Evolutionary conservation across 2,113 vertebrate genomes (phyloP).

Genomic region (Larimichthys crocea): DNA sequence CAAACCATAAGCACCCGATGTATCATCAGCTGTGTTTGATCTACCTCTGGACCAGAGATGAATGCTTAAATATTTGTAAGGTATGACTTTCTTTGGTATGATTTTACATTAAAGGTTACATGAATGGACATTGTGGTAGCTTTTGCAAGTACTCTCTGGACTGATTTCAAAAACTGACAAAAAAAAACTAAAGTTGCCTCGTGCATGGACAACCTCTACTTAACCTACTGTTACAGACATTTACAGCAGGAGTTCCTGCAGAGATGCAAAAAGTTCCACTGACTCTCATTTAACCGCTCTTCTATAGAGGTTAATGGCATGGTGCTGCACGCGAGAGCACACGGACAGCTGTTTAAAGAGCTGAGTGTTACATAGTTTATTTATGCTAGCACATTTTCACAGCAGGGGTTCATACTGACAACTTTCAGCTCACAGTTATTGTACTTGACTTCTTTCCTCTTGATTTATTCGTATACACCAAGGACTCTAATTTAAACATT

Average conservation of each 20-base stretch:
- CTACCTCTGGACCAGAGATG: background rate
- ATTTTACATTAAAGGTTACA: no score
- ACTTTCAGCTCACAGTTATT: background rate
- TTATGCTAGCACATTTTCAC: slow-evolving; percentile 25
- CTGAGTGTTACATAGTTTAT: slow-evolving; percentile 31
- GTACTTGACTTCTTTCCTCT: background rate
- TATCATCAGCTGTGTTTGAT: background rate
- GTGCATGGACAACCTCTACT: slow-evolving; percentile 1
- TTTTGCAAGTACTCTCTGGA: background rate
- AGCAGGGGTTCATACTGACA: background rate
- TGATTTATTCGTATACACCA: background rate
- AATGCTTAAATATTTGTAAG: background rate
- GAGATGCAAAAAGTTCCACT: background rate
- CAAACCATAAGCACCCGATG: background rate
- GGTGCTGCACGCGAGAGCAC: background rate
- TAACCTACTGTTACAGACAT: slow-evolving; percentile 4
- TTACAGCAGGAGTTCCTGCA: background rate
- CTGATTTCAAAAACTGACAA: background rate
- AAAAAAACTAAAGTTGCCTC: background rate
- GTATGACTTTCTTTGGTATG: background rate
- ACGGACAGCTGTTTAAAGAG: slow-evolving; percentile 17
- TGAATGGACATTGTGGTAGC: background rate
- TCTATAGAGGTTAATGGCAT: slow-evolving; percentile 22
- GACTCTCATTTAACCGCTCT: slow-evolving; percentile 12
- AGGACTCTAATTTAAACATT: background rate